Percentiles rank a stretch among this genome's conserved stretches.
Conservation (phyloP, 2,888 invertebrate species). For the Rhagonycha fulva region DNA sequence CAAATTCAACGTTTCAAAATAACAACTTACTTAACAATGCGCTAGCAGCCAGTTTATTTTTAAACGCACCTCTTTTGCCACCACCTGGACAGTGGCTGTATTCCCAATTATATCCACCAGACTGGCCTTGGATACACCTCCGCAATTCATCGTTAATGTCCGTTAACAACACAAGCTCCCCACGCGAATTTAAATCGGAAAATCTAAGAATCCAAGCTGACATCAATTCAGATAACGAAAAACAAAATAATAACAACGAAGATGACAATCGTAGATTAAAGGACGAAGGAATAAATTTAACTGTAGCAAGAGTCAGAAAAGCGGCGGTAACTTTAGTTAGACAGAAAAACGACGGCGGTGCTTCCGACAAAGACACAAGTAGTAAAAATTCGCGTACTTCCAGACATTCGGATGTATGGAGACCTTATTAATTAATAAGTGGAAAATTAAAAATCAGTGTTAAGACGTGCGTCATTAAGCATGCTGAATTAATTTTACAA, state of each 20-base stretch:
- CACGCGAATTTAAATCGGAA: constrained; percentile 36
- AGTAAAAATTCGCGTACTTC: constrained; percentile 54
- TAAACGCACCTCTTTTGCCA: constrained; percentile 75
- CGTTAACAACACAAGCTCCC: constrained; percentile 35
- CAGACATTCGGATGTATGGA: constrained; percentile 74
- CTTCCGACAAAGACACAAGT: constrained; percentile 27
- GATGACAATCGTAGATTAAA: constrained; percentile 27
- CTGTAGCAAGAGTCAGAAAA: constrained; percentile 47
- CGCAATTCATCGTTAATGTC: constrained; percentile 45
- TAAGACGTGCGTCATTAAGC: not conserved
- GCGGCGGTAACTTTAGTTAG: constrained; percentile 51
- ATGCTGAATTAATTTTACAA: not conserved
- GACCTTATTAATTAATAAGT: constrained; percentile 66
- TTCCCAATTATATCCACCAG: constrained; percentile 75
- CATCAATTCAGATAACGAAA: constrained; percentile 24
- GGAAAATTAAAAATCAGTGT: not conserved
- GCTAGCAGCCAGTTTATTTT: constrained; percentile 71
- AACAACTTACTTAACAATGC: constrained; percentile 60
- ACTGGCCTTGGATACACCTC: constrained; percentile 69
- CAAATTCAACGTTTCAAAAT: constrained; percentile 49
- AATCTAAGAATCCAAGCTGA: constrained; percentile 36
- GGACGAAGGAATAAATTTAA: constrained; percentile 51
- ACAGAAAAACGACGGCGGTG: constrained; percentile 51
- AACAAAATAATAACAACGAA: constrained; percentile 37
- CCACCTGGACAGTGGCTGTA: constrained; percentile 80